Evolutionary conservation across 2,113 vertebrate species (phyloP).

Genomic region (Micromys minutus): DNA sequence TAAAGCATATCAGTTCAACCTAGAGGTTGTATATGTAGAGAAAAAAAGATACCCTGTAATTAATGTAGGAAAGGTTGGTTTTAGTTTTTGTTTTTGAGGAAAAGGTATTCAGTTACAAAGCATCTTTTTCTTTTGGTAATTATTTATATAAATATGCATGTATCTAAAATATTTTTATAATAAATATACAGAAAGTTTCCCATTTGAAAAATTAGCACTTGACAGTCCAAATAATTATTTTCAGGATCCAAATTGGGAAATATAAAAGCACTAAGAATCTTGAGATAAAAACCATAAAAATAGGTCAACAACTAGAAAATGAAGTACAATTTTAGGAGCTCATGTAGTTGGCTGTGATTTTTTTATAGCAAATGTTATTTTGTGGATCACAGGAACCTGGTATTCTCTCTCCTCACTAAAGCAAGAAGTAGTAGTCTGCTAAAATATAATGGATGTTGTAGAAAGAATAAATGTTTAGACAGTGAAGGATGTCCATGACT

Average conservation of each 20-base stretch:
- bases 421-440: background rate
- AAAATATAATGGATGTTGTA: background rate
- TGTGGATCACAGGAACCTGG: background rate
- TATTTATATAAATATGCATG: slow-evolving; percentile 1
- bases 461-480: slow-evolving; percentile 13
- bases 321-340: background rate
- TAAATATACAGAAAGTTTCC: background rate
- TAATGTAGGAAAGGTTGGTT: background rate
- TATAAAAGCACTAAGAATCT: background rate
- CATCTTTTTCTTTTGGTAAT: slow-evolving; percentile 44
- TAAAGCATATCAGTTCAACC: background rate
- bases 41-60: background rate
- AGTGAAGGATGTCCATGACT: background rate
- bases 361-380: slow-evolving; percentile 38
- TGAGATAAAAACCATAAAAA: background rate
- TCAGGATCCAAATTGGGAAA: slow-evolving; percentile 6
- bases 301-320: background rate
- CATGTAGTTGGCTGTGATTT: background rate
- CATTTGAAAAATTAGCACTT: slow-evolving; percentile 24
- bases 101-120: background rate
- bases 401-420: slow-evolving; percentile 35
- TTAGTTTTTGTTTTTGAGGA: slow-evolving; percentile 38
- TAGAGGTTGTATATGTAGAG: background rate
- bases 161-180: slow-evolving; percentile 20
- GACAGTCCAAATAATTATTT: background rate